phyloP scores from a whole-genome alignment of 2,113 vertebrate species.

The Scolopax mira region DNA sequence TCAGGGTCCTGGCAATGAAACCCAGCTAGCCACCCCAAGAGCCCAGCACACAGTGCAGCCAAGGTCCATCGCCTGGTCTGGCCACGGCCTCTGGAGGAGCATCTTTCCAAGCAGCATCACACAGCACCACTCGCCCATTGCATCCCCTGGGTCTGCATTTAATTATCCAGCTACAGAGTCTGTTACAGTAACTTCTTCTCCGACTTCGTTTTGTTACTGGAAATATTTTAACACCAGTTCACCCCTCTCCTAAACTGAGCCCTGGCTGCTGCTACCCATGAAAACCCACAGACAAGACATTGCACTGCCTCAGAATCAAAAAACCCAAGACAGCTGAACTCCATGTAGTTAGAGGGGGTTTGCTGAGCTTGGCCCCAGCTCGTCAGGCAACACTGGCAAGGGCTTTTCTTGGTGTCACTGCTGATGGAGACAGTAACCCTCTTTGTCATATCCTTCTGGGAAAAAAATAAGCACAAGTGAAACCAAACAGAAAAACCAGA shows the following conservation, averaged over 20 bases:
- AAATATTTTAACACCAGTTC: background rate
- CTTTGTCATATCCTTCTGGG: background rate
- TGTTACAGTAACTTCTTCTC: background rate
- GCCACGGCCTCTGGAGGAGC: background rate
- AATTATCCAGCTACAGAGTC: background rate
- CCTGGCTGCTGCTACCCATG: background rate
- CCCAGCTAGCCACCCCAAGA: background rate
- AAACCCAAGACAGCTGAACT: background rate
- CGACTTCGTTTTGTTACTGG: background rate
- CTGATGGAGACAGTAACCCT: background rate
- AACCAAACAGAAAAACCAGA: background rate
- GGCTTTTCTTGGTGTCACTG: background rate
- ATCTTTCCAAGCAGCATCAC: background rate
- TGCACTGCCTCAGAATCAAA: background rate
- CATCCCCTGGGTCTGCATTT: background rate
- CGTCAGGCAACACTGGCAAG: background rate
- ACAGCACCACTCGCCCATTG: background rate
- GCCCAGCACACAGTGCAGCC: background rate
- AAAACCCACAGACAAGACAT: accelerated
- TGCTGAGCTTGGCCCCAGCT: background rate
- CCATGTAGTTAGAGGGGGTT: background rate
- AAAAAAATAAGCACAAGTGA: background rate
- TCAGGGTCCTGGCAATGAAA: background rate
- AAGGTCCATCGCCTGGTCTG: background rate
- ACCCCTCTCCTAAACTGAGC: background rate